A percentile compares a stretch with the other conserved stretches of the same genome.
Conservation (phyloP, 2,888 invertebrate species). For the Drosophila formosana region DNA sequence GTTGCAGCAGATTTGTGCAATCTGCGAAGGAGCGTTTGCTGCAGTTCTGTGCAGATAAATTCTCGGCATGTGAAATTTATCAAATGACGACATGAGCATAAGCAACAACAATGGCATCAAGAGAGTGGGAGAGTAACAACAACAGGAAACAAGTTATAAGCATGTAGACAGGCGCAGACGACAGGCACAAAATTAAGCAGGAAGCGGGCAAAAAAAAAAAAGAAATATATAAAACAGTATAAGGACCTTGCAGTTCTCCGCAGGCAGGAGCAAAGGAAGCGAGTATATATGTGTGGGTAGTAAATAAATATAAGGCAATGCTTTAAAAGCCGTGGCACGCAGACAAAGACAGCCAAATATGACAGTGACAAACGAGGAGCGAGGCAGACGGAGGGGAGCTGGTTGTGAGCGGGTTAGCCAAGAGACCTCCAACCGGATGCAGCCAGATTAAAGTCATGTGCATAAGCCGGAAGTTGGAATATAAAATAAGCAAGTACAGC, state of each 20-base stretch:
- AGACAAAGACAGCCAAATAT: constrained; percentile 52
- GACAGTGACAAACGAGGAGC: constrained; percentile 70
- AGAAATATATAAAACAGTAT: constrained; percentile 25
- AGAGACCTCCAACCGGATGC: constrained; percentile 62
- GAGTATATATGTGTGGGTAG: constrained; percentile 18
- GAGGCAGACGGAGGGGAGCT: not conserved
- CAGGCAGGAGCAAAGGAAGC: not conserved
- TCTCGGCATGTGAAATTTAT: constrained; percentile 76
- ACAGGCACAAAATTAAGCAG: constrained; percentile 76
- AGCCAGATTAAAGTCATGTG: constrained; percentile 77
- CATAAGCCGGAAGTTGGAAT: constrained; percentile 78
- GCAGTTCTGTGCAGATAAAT: constrained; percentile 61
- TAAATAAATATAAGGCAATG: constrained; percentile 55
- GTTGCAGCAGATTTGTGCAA: constrained; percentile 60
- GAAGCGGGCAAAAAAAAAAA: constrained; percentile 48
- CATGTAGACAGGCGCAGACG: constrained; percentile 78
- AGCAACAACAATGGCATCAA: constrained; percentile 29
- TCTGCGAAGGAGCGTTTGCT: constrained; percentile 23
- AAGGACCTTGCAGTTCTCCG: constrained; percentile 16
- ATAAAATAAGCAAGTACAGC: constrained; percentile 73
- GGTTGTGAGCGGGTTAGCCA: not conserved
- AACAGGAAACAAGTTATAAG: constrained; percentile 79
- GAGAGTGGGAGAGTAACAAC: constrained; percentile 29
- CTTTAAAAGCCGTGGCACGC: constrained; percentile 49
- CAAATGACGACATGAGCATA: constrained; percentile 63